phyloP scores from a whole-genome alignment of 1,140 invertebrate species.

The Drosophila watanabei region DNA sequence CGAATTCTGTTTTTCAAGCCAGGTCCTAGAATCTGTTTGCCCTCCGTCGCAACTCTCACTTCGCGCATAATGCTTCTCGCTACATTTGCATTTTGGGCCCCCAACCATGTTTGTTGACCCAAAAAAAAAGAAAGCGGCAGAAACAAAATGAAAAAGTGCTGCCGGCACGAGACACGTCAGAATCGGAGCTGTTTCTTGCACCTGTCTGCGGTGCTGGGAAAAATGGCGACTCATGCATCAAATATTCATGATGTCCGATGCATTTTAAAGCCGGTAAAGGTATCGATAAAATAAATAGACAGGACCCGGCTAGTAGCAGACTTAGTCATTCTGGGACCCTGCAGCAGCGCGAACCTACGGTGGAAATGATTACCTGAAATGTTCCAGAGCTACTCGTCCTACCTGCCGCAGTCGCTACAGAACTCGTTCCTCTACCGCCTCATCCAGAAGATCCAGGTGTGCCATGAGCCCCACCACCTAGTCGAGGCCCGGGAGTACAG shows the following conservation, averaged over 20 bases:
- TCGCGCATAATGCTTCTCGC: slow-evolving; percentile 35
- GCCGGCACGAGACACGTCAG: slow-evolving; percentile 71
- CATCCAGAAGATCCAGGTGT: slow-evolving; percentile 73
- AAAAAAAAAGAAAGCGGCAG: slow-evolving; percentile 39
- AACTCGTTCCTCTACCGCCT: slow-evolving; percentile 71
- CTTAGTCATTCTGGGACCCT: slow-evolving; percentile 57
- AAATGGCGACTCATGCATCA: slow-evolving; percentile 65
- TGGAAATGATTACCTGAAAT: slow-evolving; percentile 38
- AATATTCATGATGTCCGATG: slow-evolving; percentile 76
- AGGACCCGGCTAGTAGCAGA: not conserved
- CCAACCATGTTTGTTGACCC: slow-evolving; percentile 66
- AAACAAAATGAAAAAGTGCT: slow-evolving; percentile 28
- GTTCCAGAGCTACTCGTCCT: slow-evolving; percentile 65
- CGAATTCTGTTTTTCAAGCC: slow-evolving; percentile 11
- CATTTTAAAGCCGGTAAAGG: slow-evolving; percentile 65
- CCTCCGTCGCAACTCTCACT: slow-evolving; percentile 57
- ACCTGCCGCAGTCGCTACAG: slow-evolving; percentile 64
- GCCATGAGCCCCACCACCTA: slow-evolving; percentile 58
- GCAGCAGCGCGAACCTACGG: slow-evolving; percentile 45
- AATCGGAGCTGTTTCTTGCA: slow-evolving; percentile 40
- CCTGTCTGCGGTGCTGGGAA: slow-evolving; percentile 14
- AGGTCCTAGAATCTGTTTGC: slow-evolving; percentile 34
- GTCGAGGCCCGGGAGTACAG: slow-evolving; percentile 40
- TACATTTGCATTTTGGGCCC: slow-evolving; percentile 39
- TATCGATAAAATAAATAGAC: slow-evolving; percentile 79